Base-by-base conservation (phyloP, 2,888 invertebrate species). In the Melieria omissa region DNA sequence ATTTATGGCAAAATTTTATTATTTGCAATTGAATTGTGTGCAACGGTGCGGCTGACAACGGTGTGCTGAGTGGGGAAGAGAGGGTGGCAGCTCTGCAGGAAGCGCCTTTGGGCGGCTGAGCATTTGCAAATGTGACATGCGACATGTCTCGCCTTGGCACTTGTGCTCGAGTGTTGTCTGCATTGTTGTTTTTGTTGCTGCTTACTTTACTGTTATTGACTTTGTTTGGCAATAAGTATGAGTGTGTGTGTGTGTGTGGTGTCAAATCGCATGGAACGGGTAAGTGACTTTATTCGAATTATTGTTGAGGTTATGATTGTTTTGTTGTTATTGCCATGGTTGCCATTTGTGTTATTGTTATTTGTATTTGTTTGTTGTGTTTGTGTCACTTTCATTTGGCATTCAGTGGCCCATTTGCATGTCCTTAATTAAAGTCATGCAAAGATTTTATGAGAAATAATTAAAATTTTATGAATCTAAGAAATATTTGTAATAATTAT, bases 1-100 rank as follows among this genome's bases (percentile, higher is more conserved):
- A 65, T 65, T 65, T 65, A 65, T 65, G 65, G 65, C 55, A 65
- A 65, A 65, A 29, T 29, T 65, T 65, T 14, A 55, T 55, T 54
- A 45, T 45, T 65, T 65, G 54, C 65, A 65, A 12, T 29, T 49
- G 64, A 65, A 65, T 65, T 63, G 41, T 49, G 10, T 29, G 29
- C 29, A 29, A 29, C 29, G 29, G 29, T 29, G 29, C 29, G 29
- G 29, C 3, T 29, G 29, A 29, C 29, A 29, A 29, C 29, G 3
- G 29, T 29, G 29, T 29, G 29, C 29, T 3, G 29, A 29, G 29
- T 3, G 1, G 29, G 29, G 29, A 2, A 2, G 1, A 2, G 29
- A 3, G 29, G 29, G 29, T 2, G 29, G 29, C 2, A 0, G 29
- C 29, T 16, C 29, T 29, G 29, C 29, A 29, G 29, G 29, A 29